A percentile compares a stretch with the other conserved stretches of the same genome.
Conservation (phyloP, 2,113 vertebrate species). For the Paradisaea rubra region DNA sequence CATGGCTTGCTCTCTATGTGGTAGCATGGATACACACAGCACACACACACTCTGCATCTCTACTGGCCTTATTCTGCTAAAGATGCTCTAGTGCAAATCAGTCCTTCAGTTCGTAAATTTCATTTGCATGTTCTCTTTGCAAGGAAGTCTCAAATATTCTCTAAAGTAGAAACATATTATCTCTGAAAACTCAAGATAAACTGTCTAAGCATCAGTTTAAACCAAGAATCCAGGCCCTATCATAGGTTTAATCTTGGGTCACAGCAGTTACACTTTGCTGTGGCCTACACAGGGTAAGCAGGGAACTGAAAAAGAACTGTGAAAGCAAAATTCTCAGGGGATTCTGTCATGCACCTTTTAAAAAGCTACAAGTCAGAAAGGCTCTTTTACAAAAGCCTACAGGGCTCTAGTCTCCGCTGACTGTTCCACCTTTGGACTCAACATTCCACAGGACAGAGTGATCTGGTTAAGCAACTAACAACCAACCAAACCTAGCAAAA, state of each 20-base stretch:
- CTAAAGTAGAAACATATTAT: not conserved
- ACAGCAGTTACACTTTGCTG: not conserved
- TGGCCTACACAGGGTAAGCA: not conserved
- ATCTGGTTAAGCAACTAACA: not conserved
- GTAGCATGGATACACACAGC: not conserved
- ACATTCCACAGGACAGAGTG: not conserved
- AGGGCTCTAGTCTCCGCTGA: not conserved
- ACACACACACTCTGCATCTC: not conserved
- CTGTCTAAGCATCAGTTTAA: not conserved
- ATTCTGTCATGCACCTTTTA: not conserved
- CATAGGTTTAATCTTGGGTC: not conserved
- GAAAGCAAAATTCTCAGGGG: not conserved
- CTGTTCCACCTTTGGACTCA: not conserved
- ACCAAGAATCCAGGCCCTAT: not conserved
- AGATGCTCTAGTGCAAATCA: not conserved
- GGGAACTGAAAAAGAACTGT: not conserved
- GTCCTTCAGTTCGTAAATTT: not conserved
- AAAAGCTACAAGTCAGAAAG: not conserved
- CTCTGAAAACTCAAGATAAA: not conserved
- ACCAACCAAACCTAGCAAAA: not conserved
- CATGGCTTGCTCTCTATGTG: not conserved
- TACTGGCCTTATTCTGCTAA: not conserved
- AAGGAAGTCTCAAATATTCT: not conserved
- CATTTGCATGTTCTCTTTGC: not conserved
- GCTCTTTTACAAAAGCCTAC: not conserved